Evolutionary conservation across 2,888 invertebrate species (phyloP), one percentile per base, ranked within the genome.

Genomic region (Embidobia sp.): DNA sequence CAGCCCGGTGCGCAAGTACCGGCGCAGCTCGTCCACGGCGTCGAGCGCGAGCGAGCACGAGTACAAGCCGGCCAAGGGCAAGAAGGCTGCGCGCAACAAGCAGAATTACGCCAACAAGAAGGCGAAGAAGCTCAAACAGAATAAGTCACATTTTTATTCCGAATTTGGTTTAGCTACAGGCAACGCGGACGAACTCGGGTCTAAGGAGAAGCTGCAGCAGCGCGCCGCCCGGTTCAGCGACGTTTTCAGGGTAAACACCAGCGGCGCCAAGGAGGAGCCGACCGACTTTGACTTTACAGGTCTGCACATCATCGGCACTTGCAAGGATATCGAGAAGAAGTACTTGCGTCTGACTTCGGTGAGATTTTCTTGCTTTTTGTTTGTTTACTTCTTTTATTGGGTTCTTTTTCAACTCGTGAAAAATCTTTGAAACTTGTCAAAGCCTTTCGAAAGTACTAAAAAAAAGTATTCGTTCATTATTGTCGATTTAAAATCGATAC

Each of bases 241-340:
- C 79, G 80, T 85, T 80, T 92, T 91, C 81, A 90, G 91, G 85
- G 90, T 91, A 83, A 90, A 90, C 85, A 90, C 91, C 0, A 11
- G n/a, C 19, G 5, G 66, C 10, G 69, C 80, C 18, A 86, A 84
- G 76, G 93, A 94, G 80, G 94, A 94, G 82, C 92, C 93, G 79
- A 92, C 93, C 76, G 95, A 95, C 85, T 94, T 96, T 90, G 97
- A 97, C 90, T 93, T 96, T 90, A 93, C 94, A 83, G 94, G 94
- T 88, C 93, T 95, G 90, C 97, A 97, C 90, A 96, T 99, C 87
- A 95, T 98, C 82, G 99, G 99, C 79, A 97, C 97, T 13, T 98
- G 97, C 90, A 93, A 93, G 89, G 96, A 98, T 88, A 91, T 99
- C 86, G 99, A 99, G 90, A 99, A 99, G 90, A 95, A 95, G 46